Conservation (phyloP, 2,113 vertebrate species). For the Rostratula benghalensis region DNA sequence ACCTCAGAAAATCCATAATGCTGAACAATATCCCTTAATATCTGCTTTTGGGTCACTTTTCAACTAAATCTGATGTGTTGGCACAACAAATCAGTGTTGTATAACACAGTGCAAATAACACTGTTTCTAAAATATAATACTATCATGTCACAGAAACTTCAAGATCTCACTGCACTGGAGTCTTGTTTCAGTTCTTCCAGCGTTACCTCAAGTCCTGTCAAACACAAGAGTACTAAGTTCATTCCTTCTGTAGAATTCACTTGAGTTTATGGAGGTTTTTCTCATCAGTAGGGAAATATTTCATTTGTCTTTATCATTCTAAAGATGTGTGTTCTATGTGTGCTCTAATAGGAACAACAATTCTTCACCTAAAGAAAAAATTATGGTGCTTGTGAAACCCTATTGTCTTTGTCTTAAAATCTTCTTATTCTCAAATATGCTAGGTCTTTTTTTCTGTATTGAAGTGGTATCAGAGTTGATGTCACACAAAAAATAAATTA, state of each 20-base stretch:
- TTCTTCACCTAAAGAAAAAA: neutral
- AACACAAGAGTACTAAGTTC: fast-evolving
- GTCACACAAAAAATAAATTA: neutral
- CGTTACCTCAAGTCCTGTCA: neutral
- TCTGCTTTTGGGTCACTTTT: neutral
- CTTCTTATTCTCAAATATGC: neutral
- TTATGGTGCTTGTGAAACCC: neutral
- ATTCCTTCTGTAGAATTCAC: neutral
- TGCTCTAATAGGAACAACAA: neutral
- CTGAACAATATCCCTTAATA: neutral
- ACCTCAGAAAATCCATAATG: neutral
- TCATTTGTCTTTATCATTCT: neutral
- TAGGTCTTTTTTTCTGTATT: neutral
- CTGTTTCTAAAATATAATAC: neutral
- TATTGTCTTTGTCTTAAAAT: neutral
- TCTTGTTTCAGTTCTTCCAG: neutral
- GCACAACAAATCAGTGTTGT: neutral
- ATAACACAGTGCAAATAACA: neutral
- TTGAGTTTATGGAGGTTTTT: neutral
- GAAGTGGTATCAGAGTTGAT: neutral
- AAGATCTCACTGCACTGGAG: neutral
- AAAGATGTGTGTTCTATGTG: neutral
- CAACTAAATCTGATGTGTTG: neutral
- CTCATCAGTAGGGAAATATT: neutral
- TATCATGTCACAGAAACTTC: neutral